Evolutionary conservation across 2,888 invertebrate genomes (phyloP), one percentile per base, ranked within the genome.

Genomic region (Leucozona laternaria): DNA sequence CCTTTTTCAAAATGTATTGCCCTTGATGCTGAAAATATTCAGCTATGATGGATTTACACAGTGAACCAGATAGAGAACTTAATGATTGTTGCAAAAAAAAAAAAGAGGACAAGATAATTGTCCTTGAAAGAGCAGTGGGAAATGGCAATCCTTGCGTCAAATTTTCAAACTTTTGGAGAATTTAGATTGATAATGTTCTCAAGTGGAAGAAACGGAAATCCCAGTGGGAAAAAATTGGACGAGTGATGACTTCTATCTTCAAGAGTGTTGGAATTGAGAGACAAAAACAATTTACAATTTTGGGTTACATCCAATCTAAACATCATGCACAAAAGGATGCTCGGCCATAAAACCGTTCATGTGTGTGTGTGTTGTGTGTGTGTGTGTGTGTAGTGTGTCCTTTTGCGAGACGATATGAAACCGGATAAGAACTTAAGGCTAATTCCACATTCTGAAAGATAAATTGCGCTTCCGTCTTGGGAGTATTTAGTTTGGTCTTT

Each of bases 401-500:
- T 34, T 31, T 34, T 62, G 40, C 31, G 10, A 15, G 11, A 15
- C n/a, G 64, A 80, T 77, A 55, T 75, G 72, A 85, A 77, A 60
- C 43, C 25, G 79, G 68, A 86, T 82, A 82, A 82, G 79, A 70
- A 82, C 75, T 86, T 75, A 73, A 81, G 73, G 78, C 86, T 79
- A 79, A 82, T 82, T 86, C 86, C 75, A 75, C 86, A 82, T 79
- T 70, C 71, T 60, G 66, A 71, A 70, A 86, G 82, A 86, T 86
- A 82, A 86, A 86, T 86, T 86, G 77, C 78, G 78, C 79, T 78
- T 82, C 86, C 71, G 82, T 86, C 86, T 86, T 86, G 78, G 75
- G 86, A 79, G 71, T 75, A 64, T 75, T 86, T 75, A 79, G 73
- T 43, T 64, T 57, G 75, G 71, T 71, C 50, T 79, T 57, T 43